A percentile compares a stretch with the other conserved stretches of the same genome.
Evolutionary conservation across 2,888 invertebrate species (phyloP).

Genomic region (Hymenopus coronatus): DNA sequence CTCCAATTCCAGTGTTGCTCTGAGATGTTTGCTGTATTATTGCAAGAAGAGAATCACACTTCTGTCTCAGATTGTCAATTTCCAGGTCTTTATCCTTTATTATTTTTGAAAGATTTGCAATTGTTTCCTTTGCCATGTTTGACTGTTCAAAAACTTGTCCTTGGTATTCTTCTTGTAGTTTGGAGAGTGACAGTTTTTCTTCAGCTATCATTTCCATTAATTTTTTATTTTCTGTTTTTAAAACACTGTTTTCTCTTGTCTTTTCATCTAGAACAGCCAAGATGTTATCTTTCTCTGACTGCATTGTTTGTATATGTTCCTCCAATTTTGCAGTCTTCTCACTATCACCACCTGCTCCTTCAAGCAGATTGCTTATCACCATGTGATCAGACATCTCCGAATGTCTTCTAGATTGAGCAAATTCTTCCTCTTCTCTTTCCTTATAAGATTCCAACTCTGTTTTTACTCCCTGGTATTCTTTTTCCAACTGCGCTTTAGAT

Average conservation of each 20-base stretch:
- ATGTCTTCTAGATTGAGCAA: neutral
- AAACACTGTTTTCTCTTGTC: constrained; percentile 10
- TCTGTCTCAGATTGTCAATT: constrained; percentile 46
- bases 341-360: neutral
- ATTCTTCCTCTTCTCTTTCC: neutral
- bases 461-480: neutral
- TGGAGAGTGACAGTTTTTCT: neutral
- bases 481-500: neutral
- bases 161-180: constrained; percentile 3
- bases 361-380: neutral
- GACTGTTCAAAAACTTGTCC: constrained; percentile 8
- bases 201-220: neutral
- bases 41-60: constrained; percentile 43
- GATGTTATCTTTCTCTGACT: neutral
- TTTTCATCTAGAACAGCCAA: constrained; percentile 20
- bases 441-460: neutral
- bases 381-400: neutral
- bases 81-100: constrained; percentile 48
- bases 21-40: constrained; percentile 39
- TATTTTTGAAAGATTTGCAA: constrained; percentile 46
- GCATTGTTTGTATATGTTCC: neutral
- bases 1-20: constrained; percentile 16
- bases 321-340: neutral
- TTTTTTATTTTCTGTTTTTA: constrained; percentile 27
- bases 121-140: constrained; percentile 41